Conservation (phyloP, 2,113 vertebrate genomes). For the Malaclemys terrapin region DNA sequence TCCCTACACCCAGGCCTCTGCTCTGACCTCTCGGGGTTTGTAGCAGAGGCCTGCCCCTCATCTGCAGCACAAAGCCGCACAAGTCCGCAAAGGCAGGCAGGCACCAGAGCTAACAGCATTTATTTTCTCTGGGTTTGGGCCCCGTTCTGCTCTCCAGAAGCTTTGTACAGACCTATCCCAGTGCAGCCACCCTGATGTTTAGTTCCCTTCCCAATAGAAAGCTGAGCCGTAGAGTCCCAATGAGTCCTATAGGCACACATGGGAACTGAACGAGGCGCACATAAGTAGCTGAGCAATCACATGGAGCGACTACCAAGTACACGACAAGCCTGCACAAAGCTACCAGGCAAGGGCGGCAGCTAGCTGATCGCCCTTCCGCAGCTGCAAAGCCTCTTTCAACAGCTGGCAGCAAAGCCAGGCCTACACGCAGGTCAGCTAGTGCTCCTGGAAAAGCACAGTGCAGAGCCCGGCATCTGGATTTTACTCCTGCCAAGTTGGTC, state of each 20-base stretch:
- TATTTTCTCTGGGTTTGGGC: not conserved
- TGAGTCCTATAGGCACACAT: fast-evolving
- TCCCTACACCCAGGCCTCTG: not conserved
- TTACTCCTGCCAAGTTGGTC: not conserved
- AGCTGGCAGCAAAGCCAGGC: not conserved
- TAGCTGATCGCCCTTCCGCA: not conserved
- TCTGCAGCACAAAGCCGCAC: not conserved
- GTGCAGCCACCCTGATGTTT: not conserved
- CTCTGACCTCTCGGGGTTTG: not conserved
- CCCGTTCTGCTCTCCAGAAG: not conserved
- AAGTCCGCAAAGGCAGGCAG: not conserved
- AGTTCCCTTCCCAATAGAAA: not conserved
- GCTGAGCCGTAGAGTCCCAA: not conserved
- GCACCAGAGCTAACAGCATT: not conserved
- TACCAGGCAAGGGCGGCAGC: not conserved
- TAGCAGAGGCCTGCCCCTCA: not conserved
- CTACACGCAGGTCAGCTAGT: fast-evolving
- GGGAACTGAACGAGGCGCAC: fast-evolving
- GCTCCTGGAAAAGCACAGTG: not conserved
- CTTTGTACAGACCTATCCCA: not conserved
- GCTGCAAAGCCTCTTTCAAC: not conserved
- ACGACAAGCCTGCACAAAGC: fast-evolving
- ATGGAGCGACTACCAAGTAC: not conserved
- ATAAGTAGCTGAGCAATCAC: fast-evolving
- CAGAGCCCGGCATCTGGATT: not conserved